These are phyloP conservation scores for Ormyrus rosae DNA, from an alignment of 2,888 invertebrate genomes.

Conservation along the genomic window DNA sequence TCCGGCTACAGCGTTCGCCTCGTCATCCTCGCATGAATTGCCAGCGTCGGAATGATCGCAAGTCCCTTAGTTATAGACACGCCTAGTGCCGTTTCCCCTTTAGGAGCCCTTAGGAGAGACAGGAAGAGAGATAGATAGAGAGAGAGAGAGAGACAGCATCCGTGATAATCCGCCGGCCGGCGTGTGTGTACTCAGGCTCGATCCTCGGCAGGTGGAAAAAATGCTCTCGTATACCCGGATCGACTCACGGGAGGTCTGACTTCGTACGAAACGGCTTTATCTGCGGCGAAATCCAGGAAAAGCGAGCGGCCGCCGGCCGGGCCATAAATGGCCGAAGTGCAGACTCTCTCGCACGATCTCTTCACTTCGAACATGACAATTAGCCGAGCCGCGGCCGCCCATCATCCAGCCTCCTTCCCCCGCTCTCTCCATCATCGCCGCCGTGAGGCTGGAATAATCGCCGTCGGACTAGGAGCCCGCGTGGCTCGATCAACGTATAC, in stretches of 20 bases:
- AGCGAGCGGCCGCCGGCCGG: slow-evolving; percentile 61
- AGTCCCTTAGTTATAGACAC: too few relatives aligned
- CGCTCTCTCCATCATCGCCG: background rate
- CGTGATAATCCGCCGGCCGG: background rate
- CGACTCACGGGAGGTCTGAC: slow-evolving; percentile 69
- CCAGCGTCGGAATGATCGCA: too few relatives aligned
- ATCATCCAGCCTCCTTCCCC: slow-evolving; percentile 28
- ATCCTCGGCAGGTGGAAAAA: background rate
- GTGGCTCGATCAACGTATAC: background rate
- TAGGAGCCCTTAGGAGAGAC: too few relatives aligned
- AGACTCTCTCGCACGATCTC: slow-evolving; percentile 62
- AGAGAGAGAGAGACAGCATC: too few relatives aligned
- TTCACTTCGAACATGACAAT: slow-evolving; percentile 69
- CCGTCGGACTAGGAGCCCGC: background rate
- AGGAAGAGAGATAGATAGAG: too few relatives aligned
- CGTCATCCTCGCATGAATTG: too few relatives aligned
- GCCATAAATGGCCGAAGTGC: slow-evolving; percentile 68
- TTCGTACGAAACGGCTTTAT: slow-evolving; percentile 70
- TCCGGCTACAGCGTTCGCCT: too few relatives aligned
- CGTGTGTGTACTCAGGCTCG: background rate
- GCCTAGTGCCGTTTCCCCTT: too few relatives aligned
- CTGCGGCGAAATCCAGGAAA: slow-evolving; percentile 62
- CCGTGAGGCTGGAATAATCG: slow-evolving; percentile 21
- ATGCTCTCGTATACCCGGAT: slow-evolving; percentile 66
- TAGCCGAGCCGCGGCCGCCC: slow-evolving; percentile 48